phyloP scores from a whole-genome alignment of 2,888 invertebrate genomes.

The Pyrrhosoma nymphula region DNA sequence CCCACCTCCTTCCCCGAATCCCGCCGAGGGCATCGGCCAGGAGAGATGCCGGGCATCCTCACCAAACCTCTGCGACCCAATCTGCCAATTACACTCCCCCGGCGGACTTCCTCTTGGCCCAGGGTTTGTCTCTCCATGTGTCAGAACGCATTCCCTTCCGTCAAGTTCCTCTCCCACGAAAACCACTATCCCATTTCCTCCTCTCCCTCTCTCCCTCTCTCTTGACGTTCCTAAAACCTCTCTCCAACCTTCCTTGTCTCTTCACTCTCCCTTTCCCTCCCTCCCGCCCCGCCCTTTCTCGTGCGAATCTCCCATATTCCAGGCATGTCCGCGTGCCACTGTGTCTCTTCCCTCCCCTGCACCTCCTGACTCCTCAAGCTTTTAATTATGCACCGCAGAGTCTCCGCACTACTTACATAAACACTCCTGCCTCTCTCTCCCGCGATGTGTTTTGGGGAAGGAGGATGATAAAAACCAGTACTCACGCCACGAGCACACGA shows the following conservation, averaged over 20 bases:
- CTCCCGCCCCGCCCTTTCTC: not conserved
- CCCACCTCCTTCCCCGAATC: not conserved
- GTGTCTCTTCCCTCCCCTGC: not conserved
- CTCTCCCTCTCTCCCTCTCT: not conserved
- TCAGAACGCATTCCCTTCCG: not conserved
- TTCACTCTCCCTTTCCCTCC: not conserved
- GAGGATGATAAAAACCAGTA: not conserved
- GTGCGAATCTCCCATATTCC: not conserved
- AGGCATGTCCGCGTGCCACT: not conserved
- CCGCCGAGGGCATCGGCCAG: not conserved
- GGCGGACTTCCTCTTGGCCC: not conserved
- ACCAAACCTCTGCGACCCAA: not conserved
- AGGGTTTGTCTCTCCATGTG: not conserved
- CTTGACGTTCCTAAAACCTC: too few relatives aligned
- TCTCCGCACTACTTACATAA: not conserved
- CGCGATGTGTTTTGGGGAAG: not conserved
- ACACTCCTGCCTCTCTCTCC: not conserved
- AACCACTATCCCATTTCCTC: not conserved
- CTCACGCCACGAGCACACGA: not conserved
- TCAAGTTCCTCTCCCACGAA: conserved; percentile 4
- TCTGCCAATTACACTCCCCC: not conserved
- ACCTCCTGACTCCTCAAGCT: not conserved
- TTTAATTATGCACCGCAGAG: conserved; percentile 27
- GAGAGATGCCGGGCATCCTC: not conserved
- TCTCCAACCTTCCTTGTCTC: not conserved